These are phyloP conservation scores for Paramisgurnus dabryanus DNA, from an alignment of 2,113 vertebrate genomes.

Conservation along the genomic window DNA sequence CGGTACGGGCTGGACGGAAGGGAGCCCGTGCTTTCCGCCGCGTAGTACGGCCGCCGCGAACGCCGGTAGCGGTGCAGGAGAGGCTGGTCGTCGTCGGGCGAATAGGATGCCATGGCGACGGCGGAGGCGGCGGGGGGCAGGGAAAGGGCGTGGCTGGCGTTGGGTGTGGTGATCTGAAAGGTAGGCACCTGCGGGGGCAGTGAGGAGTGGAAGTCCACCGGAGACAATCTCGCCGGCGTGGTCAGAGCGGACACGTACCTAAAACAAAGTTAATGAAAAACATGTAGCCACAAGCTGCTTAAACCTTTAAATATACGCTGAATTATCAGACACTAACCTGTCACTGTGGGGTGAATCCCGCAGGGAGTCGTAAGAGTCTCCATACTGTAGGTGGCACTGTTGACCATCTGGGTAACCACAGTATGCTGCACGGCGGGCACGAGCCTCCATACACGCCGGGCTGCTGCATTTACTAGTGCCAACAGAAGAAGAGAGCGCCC, in stretches of 20 bases:
- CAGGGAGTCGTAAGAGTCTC: slow-evolving; percentile 92
- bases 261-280: background rate
- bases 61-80: slow-evolving; percentile 85
- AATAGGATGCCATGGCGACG: slow-evolving; percentile 73
- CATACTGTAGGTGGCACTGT: slow-evolving; percentile 79
- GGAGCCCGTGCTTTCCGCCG: slow-evolving; percentile 91
- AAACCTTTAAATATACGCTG: too few relatives aligned
- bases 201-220: slow-evolving; percentile 93
- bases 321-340: slow-evolving; percentile 75
- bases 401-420: slow-evolving; percentile 80
- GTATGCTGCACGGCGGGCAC: slow-evolving; percentile 84
- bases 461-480: slow-evolving; percentile 99
- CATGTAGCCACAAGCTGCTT: too few relatives aligned
- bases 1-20: slow-evolving; percentile 94
- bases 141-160: slow-evolving; percentile 88
- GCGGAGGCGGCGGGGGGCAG: slow-evolving; percentile 83
- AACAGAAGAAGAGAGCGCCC: slow-evolving; percentile 91
- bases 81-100: slow-evolving; percentile 89
- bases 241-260: slow-evolving; percentile 97
- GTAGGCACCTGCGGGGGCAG: slow-evolving; percentile 90
- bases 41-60: slow-evolving; percentile 74
- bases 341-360: slow-evolving; percentile 96
- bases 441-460: slow-evolving; percentile 87
- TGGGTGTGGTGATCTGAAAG: slow-evolving; percentile 96
- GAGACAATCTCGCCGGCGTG: slow-evolving; percentile 93